Percentiles rank a stretch among this genome's conserved stretches.
These are phyloP conservation scores for Equus quagga DNA, from an alignment of 2,113 vertebrate genomes.

Conservation along the genomic window DNA sequence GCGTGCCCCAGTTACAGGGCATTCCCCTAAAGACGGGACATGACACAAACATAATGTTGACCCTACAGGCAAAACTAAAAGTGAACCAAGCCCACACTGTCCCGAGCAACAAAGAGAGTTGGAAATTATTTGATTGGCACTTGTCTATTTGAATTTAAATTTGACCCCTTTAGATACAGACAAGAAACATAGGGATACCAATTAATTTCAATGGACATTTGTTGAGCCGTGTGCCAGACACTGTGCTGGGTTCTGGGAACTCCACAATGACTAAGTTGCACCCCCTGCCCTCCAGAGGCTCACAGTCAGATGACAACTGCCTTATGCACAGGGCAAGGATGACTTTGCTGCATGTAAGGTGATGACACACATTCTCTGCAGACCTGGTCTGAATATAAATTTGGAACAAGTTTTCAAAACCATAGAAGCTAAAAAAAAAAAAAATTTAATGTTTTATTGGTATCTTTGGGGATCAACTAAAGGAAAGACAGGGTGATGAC, in stretches of 20 bases:
- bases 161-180: not conserved
- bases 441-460: not conserved
- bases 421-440: not conserved
- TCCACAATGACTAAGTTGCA: not conserved
- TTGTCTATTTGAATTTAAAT: conserved; percentile 30
- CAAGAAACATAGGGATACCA: not conserved
- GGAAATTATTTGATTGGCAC: not conserved
- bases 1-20: not conserved
- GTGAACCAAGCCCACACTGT: not conserved
- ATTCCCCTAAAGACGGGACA: not conserved
- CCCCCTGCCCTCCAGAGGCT: not conserved
- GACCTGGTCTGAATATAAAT: not conserved
- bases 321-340: not conserved
- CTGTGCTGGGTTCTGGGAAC: not conserved
- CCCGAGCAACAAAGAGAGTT: not conserved
- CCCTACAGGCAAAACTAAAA: not conserved
- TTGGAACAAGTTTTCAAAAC: conserved; percentile 42
- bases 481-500: conserved; percentile 37
- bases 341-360: not conserved
- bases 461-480: not conserved
- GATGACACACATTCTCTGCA: not conserved
- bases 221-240: not conserved
- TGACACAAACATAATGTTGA: not conserved
- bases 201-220: not conserved
- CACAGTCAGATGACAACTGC: not conserved